These are phyloP conservation scores for Philaethria dido DNA, from an alignment of 2,888 invertebrate species.

Conservation along the genomic window DNA sequence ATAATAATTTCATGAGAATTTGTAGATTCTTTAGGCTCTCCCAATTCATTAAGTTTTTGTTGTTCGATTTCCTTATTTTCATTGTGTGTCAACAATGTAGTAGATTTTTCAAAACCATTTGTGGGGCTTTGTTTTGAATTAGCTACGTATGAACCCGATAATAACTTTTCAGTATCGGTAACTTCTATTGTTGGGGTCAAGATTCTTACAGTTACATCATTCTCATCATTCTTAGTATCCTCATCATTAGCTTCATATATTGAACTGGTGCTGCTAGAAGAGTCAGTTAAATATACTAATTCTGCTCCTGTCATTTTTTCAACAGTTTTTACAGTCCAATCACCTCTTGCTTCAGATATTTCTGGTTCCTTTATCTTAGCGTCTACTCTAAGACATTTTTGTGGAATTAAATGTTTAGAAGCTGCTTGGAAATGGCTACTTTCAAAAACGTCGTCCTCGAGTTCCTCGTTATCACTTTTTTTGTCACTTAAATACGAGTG, in stretches of 20 bases:
- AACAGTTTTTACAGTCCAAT: conserved; percentile 78
- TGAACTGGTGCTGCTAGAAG: conserved; percentile 86
- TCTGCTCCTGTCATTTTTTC: conserved; percentile 85
- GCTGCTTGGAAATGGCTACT: conserved; percentile 54
- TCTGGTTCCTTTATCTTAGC: conserved; percentile 84
- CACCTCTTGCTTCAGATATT: conserved; percentile 83
- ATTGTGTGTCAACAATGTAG: background rate
- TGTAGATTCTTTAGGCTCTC: conserved; percentile 1
- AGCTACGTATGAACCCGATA: conserved; percentile 64
- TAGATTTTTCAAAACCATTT: conserved; percentile 34
- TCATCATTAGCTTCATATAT: conserved; percentile 81
- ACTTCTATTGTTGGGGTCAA: conserved; percentile 81
- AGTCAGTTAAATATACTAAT: conserved; percentile 87
- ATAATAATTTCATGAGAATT: conserved; percentile 68
- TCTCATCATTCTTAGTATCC: conserved; percentile 70
- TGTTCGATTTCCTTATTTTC: conserved; percentile 16
- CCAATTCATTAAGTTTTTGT: background rate
- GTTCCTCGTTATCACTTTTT: conserved; percentile 74
- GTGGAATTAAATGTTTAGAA: conserved; percentile 69
- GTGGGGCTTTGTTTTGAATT: conserved; percentile 32
- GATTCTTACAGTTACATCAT: conserved; percentile 76
- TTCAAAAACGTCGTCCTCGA: conserved; percentile 80
- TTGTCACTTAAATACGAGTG: conserved; percentile 79
- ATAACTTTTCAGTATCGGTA: conserved; percentile 71
- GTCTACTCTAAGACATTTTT: conserved; percentile 84